These are phyloP conservation scores for Aselliscus stoliczkanus DNA, from an alignment of 2,797 vertebrate genomes.

Conservation along the genomic window DNA sequence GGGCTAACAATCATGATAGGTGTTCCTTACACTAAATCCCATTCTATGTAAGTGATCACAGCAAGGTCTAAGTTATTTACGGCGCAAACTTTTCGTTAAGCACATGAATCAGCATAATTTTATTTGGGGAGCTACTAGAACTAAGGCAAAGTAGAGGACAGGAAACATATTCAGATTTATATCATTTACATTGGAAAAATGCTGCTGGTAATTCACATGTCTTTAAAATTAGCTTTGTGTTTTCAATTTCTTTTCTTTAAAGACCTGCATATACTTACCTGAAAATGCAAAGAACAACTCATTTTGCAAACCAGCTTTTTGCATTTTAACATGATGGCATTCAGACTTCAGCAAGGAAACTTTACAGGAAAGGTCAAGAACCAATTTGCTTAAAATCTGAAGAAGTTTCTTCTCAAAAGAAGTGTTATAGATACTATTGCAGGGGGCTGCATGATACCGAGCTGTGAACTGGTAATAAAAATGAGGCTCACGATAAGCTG, in stretches of 20 bases:
- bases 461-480: conserved; percentile 72
- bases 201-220: background rate
- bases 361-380: conserved; percentile 71
- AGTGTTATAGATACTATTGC: conserved; percentile 66
- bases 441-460: conserved; percentile 67
- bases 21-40: background rate
- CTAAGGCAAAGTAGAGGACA: background rate
- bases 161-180: background rate
- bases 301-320: conserved; percentile 75
- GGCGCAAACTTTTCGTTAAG: background rate
- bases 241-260: background rate
- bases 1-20: background rate
- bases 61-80: background rate
- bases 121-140: background rate
- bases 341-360: conserved; percentile 71
- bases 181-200: background rate
- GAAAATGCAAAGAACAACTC: conserved; percentile 78
- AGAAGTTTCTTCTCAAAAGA: conserved; percentile 75
- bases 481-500: conserved; percentile 70
- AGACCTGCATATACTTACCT: conserved; percentile 59
- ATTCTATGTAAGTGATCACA: background rate
- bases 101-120: background rate
- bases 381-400: conserved; percentile 67
- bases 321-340: conserved; percentile 77
- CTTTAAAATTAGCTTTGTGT: background rate